phyloP scores from a whole-genome alignment of 2,797 vertebrate species.

The Argyrosomus regius region DNA sequence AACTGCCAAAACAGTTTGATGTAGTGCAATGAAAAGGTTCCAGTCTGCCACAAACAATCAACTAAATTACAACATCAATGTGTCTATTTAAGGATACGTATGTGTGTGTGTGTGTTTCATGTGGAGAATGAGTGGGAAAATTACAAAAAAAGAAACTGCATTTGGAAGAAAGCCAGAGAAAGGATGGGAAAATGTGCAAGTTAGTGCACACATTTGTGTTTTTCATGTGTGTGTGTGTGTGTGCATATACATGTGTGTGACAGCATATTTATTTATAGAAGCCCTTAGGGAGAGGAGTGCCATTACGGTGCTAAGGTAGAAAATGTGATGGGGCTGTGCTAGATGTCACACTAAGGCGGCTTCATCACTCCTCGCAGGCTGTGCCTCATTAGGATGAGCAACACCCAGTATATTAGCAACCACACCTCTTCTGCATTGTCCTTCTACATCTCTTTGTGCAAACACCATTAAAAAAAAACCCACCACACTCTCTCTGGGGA shows the following conservation, averaged over 20 bases:
- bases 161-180: conserved; percentile 39
- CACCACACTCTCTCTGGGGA: conserved; percentile 2
- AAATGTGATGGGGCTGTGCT: conserved; percentile 52
- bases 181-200: conserved; percentile 34
- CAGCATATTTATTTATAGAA: conserved; percentile 76
- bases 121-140: conserved; percentile 38
- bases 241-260: conserved; percentile 49
- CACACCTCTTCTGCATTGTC: conserved; percentile 31
- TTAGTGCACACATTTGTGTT: conserved; percentile 19
- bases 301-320: conserved; percentile 64
- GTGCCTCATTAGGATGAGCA: conserved; percentile 64
- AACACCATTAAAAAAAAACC: conserved; percentile 20
- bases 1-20: conserved; percentile 63
- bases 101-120: conserved; percentile 5
- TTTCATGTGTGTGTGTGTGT: conserved; percentile 39
- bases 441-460: conserved; percentile 27
- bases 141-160: conserved; percentile 19
- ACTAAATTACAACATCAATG: conserved; percentile 60
- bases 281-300: conserved; percentile 65
- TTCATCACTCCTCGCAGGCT: conserved; percentile 48
- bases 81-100: conserved; percentile 58
- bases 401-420: conserved; percentile 50
- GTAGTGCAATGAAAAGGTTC: conserved; percentile 53
- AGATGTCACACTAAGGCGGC: conserved; percentile 58
- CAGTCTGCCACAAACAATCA: conserved; percentile 55